phyloP scores from a whole-genome alignment of 2,797 vertebrate genomes.

The Loriculus beryllinus region DNA sequence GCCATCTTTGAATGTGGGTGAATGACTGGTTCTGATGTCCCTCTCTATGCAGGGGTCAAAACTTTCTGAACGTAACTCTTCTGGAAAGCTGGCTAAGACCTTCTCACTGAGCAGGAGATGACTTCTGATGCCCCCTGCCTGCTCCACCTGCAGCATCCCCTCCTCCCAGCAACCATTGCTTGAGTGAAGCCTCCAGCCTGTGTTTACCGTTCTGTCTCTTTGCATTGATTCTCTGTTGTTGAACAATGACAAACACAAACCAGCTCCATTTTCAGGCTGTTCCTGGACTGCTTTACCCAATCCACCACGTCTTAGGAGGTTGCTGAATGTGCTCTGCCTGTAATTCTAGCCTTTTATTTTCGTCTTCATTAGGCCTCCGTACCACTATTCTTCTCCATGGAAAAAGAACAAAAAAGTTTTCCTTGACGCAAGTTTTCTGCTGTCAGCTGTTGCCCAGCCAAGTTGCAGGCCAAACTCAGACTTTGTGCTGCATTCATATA shows the following conservation, averaged over 20 bases:
- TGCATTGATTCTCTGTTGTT: neutral
- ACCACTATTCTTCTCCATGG: neutral
- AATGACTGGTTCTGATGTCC: neutral
- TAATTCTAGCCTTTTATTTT: neutral
- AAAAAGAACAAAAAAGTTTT: neutral
- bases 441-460: neutral
- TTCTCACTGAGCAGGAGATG: neutral
- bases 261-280: neutral
- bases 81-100: neutral
- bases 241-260: neutral
- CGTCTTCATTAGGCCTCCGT: neutral
- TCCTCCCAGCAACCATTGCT: neutral
- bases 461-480: neutral
- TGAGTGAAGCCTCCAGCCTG: accelerated
- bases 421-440: neutral
- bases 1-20: neutral
- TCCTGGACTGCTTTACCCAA: neutral
- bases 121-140: neutral
- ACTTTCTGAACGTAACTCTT: neutral
- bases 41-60: accelerated
- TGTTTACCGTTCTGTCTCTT: neutral
- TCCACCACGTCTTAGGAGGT: neutral
- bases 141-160: neutral
- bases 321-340: neutral
- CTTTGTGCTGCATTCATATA: neutral